Percentiles rank a stretch among this genome's conserved stretches.
Evolutionary conservation across 2,113 vertebrate genomes (phyloP).

Genomic region (Neolamprologus sp.): DNA sequence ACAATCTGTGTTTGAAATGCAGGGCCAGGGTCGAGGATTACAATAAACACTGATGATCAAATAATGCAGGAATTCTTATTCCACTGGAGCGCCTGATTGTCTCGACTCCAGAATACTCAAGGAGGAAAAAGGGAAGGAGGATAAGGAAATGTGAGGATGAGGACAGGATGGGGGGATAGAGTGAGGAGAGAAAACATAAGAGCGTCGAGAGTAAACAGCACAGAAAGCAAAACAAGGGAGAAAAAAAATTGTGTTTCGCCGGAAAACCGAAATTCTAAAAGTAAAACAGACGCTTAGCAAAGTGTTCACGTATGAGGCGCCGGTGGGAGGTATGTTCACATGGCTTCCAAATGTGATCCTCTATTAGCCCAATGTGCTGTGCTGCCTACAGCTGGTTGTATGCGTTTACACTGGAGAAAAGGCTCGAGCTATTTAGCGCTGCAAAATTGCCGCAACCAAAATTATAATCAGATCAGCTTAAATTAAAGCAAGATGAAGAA

Average conservation of each 20-base stretch:
- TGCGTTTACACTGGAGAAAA: not conserved
- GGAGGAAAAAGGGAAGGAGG: not conserved
- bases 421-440: not conserved
- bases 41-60: conserved; percentile 77
- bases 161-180: not conserved
- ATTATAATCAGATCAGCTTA: not conserved
- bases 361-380: not conserved
- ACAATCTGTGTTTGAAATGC: conserved; percentile 77
- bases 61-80: conserved; percentile 77
- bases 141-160: not conserved
- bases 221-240: not conserved
- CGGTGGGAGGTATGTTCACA: not conserved
- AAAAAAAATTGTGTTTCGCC: rapidly evolving
- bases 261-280: not conserved
- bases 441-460: not conserved
- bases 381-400: not conserved
- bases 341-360: not conserved
- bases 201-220: not conserved
- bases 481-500: not conserved
- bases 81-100: conserved; percentile 45
- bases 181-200: not conserved
- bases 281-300: not conserved
- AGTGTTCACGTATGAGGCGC: not conserved
- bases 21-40: conserved; percentile 78
- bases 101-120: conserved; percentile 58